Conservation (phyloP, 1,140 invertebrate genomes). For the Pteromalus puparum region DNA sequence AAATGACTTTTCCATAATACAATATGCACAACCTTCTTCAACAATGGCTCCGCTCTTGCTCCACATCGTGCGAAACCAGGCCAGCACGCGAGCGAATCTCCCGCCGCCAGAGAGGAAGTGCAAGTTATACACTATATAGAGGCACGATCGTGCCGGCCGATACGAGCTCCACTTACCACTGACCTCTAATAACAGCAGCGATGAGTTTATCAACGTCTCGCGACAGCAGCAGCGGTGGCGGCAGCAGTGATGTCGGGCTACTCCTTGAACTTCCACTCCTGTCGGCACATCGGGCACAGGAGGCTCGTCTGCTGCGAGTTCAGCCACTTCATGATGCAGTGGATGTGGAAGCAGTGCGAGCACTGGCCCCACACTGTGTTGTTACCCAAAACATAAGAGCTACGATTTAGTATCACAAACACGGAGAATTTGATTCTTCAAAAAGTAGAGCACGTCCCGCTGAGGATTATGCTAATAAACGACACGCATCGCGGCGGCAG, state of each 20-base stretch:
- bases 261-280: slow-evolving; percentile 99
- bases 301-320: slow-evolving; percentile 96
- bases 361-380: slow-evolving; percentile 95
- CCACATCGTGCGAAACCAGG: neutral
- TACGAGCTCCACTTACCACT: slow-evolving; percentile 9
- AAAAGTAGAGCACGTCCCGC: neutral
- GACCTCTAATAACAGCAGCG: neutral
- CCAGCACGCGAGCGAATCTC: neutral
- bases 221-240: neutral
- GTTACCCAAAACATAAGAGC: slow-evolving; percentile 48
- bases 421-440: neutral
- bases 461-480: neutral
- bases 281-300: slow-evolving; percentile 98
- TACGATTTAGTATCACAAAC: neutral
- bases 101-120: neutral
- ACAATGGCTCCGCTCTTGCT: neutral
- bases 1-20: no score
- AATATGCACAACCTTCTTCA: no score
- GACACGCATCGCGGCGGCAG: neutral
- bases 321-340: slow-evolving; percentile 99
- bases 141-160: neutral
- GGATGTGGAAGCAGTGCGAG: slow-evolving; percentile 99
- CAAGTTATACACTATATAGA: neutral
- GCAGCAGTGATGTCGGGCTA: slow-evolving; percentile 60
- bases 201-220: neutral